Percentiles rank a stretch among this genome's conserved stretches.
These are phyloP conservation scores for Uloborus plumipes DNA, from an alignment of 2,888 invertebrate genomes.

Conservation along the genomic window DNA sequence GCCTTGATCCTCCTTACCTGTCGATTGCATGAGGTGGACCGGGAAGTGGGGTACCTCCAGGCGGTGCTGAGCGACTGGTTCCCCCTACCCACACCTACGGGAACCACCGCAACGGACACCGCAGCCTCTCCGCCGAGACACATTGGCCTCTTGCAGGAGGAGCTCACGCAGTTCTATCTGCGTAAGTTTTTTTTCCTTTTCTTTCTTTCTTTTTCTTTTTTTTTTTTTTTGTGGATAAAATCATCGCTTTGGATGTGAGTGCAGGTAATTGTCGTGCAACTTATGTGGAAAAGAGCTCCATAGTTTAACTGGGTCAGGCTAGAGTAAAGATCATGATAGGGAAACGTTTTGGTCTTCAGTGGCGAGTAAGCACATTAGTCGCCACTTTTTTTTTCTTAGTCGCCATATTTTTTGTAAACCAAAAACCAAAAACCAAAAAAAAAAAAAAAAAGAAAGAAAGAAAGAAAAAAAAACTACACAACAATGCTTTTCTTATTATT, in stretches of 20 bases:
- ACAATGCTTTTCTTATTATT: too few species aligned
- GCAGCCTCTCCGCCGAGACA: not conserved
- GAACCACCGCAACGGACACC: not conserved
- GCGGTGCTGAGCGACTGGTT: conserved; percentile 65
- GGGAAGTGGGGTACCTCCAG: conserved; percentile 66
- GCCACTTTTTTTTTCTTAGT: too few species aligned
- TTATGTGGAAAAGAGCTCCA: too few species aligned
- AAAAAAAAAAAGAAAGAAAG: too few species aligned
- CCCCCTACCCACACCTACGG: conserved; percentile 7
- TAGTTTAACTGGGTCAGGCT: too few species aligned
- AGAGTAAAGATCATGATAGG: too few species aligned
- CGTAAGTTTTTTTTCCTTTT: conserved; percentile 32
- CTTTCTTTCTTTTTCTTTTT: not conserved
- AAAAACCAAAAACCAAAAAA: too few species aligned
- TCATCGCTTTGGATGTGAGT: not conserved
- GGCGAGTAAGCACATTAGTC: too few species aligned
- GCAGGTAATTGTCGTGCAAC: too few species aligned
- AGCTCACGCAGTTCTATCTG: conserved; percentile 51
- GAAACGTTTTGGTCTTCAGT: too few species aligned
- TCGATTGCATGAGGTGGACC: conserved; percentile 66
- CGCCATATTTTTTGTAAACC: too few species aligned
- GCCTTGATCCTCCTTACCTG: conserved; percentile 66
- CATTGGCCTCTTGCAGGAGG: conserved; percentile 36
- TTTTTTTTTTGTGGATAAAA: not conserved
- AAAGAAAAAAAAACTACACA: too few species aligned